Evolutionary conservation across 2,888 invertebrate species (phyloP).

Genomic region (Diarsia brunnea): DNA sequence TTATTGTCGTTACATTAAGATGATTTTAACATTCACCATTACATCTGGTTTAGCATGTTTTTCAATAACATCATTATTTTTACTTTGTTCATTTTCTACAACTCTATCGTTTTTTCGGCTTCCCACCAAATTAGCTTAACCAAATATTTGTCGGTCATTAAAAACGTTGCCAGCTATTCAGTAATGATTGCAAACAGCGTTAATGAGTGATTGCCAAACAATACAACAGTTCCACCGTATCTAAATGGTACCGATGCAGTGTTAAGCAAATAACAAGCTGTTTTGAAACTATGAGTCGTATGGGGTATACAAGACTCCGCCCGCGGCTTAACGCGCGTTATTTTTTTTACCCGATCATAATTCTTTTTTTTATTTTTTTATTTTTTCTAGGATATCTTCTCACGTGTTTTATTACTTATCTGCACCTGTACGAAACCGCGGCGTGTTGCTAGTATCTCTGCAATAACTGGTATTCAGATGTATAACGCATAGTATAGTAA

Average conservation of each 20-base stretch:
- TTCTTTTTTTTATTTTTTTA: too few species aligned
- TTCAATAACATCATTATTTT: neutral
- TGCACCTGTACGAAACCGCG: neutral
- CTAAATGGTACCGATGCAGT: constrained; percentile 51
- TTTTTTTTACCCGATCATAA: too few species aligned
- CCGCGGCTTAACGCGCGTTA: neutral
- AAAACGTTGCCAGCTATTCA: neutral
- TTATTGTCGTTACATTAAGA: neutral
- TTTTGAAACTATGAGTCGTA: constrained; percentile 37
- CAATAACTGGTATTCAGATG: neutral
- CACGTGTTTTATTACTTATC: too few species aligned
- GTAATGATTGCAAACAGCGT: constrained; percentile 45
- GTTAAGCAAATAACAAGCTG: constrained; percentile 19
- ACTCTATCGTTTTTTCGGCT: neutral
- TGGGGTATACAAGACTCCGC: neutral
- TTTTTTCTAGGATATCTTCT: too few species aligned
- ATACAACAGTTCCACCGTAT: constrained; percentile 35
- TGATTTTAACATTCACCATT: neutral
- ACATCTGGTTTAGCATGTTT: neutral
- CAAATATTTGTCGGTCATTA: constrained; percentile 41
- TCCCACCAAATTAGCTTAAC: neutral
- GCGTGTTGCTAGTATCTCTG: neutral
- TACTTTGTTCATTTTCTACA: neutral
- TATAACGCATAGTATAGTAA: neutral
- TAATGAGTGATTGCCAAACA: constrained; percentile 62